Base-by-base conservation (phyloP, 2,888 invertebrate species). In the Megamerina dolium region DNA sequence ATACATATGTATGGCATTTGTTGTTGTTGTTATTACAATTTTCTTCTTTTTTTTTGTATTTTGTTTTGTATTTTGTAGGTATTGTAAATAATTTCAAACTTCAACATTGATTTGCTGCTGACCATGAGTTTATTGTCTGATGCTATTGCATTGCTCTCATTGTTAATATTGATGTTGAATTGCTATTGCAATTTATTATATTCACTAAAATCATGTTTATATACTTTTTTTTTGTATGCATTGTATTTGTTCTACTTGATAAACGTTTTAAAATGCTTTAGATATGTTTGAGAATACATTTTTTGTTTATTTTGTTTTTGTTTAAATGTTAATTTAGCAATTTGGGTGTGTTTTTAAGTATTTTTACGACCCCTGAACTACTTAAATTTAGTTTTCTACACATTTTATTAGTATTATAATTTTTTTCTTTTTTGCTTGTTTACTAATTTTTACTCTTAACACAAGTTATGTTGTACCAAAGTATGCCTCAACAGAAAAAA, bases 21-120 rank as follows among this genome's bases (percentile, higher is more conserved):
- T 8, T 17, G 18, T 23, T 27, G 16, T 40, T 40, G 26, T 12
- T 26, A 26, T 33, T 10, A 16, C 12, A 13, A 17, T 31, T 2
- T 12, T 6, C 31, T 10, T 10, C 12, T 31, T 31, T 32, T 14
- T 21, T 31, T 39, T 5, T 36, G 21, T 23, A 10, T 5, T 3
- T 10, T 17, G 12, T 31, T 21, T 31, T 21, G 30, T 17, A 32
- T 18, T 12, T 13, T 20, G 12, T 43, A n/a, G n/a, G n/a, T n/a
- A n/a, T n/a, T n/a, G n/a, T n/a, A n/a, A n/a, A n/a, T n/a, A n/a
- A n/a, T n/a, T n/a, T n/a, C n/a, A n/a, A n/a, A n/a, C n/a, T n/a
- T n/a, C n/a, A n/a, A n/a, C n/a, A n/a, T 43, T 43, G 42, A 43
- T 37, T 37, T 43, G 32, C 37, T 18, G 42, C 37, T 43, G 42